Evolutionary conservation across 2,888 invertebrate species (phyloP).

Genomic region (Oscheius onirici): DNA sequence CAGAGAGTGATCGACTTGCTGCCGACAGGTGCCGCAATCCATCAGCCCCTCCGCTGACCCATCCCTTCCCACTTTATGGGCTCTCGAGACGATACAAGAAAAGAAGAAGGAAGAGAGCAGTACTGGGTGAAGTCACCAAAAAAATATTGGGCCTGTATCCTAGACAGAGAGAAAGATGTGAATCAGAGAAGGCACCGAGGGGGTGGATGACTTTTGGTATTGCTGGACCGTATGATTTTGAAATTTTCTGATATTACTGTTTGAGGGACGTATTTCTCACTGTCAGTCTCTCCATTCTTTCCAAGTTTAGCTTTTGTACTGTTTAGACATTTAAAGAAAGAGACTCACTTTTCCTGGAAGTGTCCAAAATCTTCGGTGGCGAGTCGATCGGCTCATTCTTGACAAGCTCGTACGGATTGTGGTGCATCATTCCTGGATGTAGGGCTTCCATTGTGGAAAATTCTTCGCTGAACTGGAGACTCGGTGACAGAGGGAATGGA

Average conservation of each 20-base stretch:
- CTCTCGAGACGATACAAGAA: background rate
- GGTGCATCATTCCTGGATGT: conserved; percentile 43
- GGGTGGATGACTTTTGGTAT: too few species aligned
- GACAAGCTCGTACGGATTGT: conserved; percentile 58
- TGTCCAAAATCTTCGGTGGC: conserved; percentile 41
- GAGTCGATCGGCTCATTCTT: conserved; percentile 49
- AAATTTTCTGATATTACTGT: too few species aligned
- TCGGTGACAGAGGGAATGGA: conserved; percentile 1
- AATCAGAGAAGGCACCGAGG: too few species aligned
- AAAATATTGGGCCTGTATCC: too few species aligned
- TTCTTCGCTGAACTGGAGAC: background rate
- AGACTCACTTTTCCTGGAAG: conserved; percentile 34
- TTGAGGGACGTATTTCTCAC: too few species aligned
- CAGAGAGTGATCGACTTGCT: conserved; percentile 15
- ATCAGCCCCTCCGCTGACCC: conserved; percentile 29
- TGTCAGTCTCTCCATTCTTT: too few species aligned
- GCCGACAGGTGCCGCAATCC: conserved; percentile 35
- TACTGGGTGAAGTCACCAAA: too few species aligned
- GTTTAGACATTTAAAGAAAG: too few species aligned
- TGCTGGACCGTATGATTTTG: background rate
- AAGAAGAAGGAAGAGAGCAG: too few species aligned
- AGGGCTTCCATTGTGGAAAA: conserved; percentile 8
- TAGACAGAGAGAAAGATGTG: too few species aligned
- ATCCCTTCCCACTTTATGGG: conserved; percentile 15
- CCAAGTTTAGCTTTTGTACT: too few species aligned